phyloP scores from a whole-genome alignment of 2,888 invertebrate genomes.

The Leucozona laternaria region DNA sequence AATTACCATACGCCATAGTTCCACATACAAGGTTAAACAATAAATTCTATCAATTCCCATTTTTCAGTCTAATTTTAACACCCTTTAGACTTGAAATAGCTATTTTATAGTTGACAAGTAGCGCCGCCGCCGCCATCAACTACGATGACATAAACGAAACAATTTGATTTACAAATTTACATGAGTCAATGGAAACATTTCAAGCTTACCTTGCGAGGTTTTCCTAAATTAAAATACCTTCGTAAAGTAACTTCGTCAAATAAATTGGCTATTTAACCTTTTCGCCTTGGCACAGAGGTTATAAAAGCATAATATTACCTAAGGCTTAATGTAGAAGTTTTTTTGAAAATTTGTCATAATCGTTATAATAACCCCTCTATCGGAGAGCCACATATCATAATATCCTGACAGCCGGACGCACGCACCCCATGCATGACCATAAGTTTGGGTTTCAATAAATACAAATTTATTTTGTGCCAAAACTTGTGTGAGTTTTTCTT shows the following conservation, averaged over 20 bases:
- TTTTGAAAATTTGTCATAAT: not conserved
- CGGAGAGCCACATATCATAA: conserved; percentile 28
- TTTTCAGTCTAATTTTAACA: conserved; percentile 43
- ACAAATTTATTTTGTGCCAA: conserved; percentile 33
- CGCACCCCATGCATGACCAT: conserved; percentile 53
- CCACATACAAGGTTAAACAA: conserved; percentile 32
- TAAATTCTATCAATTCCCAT: conserved; percentile 46
- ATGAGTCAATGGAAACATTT: conserved; percentile 17
- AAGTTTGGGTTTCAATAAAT: not conserved
- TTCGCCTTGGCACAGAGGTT: conserved; percentile 63
- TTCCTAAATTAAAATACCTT: conserved; percentile 10
- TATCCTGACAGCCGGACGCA: conserved; percentile 47
- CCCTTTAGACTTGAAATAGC: conserved; percentile 2
- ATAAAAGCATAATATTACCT: not conserved
- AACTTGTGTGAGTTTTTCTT: conserved; percentile 25
- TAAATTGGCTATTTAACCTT: conserved; percentile 63
- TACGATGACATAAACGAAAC: conserved; percentile 41
- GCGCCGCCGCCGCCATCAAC: conserved; percentile 23
- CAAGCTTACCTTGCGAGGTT: conserved; percentile 39
- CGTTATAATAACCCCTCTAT: not conserved
- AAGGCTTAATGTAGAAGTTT: not conserved
- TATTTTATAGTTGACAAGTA: conserved; percentile 58
- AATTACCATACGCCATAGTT: not conserved
- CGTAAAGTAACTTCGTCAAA: conserved; percentile 9
- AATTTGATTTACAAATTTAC: conserved; percentile 64